Evolutionary conservation across 2,888 invertebrate genomes (phyloP).

Genomic region (Hydrotaea diabolus): DNA sequence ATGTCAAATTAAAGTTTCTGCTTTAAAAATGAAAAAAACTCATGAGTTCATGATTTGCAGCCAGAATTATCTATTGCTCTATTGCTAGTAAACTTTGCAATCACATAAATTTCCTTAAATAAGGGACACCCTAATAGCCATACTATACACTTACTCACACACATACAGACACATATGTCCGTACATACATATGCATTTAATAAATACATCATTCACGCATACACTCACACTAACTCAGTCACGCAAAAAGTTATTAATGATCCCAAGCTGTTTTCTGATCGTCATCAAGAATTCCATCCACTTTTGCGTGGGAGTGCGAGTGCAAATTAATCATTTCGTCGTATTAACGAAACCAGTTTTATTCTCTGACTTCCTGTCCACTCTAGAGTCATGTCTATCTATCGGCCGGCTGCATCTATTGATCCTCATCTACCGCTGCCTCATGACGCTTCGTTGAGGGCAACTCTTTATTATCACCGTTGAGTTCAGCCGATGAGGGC

Average conservation of each 20-base stretch:
- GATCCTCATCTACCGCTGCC: conserved; percentile 44
- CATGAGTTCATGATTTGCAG: no score
- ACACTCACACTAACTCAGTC: no score
- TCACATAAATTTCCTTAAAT: neutral
- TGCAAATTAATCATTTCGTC: neutral
- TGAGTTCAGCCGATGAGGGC: conserved; percentile 66
- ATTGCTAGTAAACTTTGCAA: no score
- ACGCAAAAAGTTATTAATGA: neutral
- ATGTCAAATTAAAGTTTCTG: no score
- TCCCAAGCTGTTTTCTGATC: neutral
- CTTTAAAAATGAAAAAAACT: no score
- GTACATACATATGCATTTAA: neutral
- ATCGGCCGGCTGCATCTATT: conserved; percentile 11
- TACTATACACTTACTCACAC: neutral
- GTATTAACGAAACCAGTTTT: neutral
- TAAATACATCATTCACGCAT: neutral
- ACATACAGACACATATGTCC: neutral
- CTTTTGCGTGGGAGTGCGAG: conserved; percentile 5
- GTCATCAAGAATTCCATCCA: conserved; percentile 5
- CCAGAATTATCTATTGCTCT: no score
- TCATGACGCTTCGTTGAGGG: conserved; percentile 35
- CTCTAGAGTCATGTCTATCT: neutral
- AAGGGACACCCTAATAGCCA: no score
- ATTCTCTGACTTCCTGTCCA: neutral
- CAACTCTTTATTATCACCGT: conserved; percentile 31